A percentile compares a stretch with the other conserved stretches of the same genome.
phyloP scores from a whole-genome alignment of 2,888 invertebrate genomes.

The Gasteruption jaculator region DNA sequence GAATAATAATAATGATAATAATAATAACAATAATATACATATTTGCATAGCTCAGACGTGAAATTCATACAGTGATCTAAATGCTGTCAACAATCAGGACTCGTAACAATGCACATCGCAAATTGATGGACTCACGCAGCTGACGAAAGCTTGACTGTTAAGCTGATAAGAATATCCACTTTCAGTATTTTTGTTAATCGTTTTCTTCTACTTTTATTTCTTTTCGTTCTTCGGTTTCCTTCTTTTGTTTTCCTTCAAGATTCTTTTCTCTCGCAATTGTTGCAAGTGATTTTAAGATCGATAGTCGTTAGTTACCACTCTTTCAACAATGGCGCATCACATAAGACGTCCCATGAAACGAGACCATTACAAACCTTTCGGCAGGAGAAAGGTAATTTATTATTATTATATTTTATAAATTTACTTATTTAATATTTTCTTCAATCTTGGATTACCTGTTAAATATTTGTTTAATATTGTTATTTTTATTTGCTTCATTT shows the following conservation, averaged over 20 bases:
- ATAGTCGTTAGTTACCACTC: conserved; percentile 2
- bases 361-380: conserved; percentile 47
- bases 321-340: conserved; percentile 41
- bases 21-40: too few relatives aligned
- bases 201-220: not conserved
- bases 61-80: conserved; percentile 28
- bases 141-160: conserved; percentile 37
- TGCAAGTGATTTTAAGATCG: conserved; percentile 10
- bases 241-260: too few relatives aligned
- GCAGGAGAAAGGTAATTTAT: conserved; percentile 47
- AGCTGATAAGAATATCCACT: too few relatives aligned
- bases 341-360: conserved; percentile 41
- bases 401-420: too few relatives aligned
- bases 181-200: not conserved
- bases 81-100: conserved; percentile 34
- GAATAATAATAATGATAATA: too few relatives aligned
- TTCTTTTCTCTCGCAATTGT: conserved; percentile 12
- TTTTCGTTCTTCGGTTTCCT: conserved; percentile 9
- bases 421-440: too few relatives aligned
- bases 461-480: too few relatives aligned
- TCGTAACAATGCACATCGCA: conserved; percentile 29
- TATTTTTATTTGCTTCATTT: too few relatives aligned
- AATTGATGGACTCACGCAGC: conserved; percentile 37
- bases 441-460: too few relatives aligned
- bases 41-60: too few relatives aligned